Evolutionary conservation across 2,888 invertebrate genomes (phyloP).

Genomic region (Stratiomys singularior): DNA sequence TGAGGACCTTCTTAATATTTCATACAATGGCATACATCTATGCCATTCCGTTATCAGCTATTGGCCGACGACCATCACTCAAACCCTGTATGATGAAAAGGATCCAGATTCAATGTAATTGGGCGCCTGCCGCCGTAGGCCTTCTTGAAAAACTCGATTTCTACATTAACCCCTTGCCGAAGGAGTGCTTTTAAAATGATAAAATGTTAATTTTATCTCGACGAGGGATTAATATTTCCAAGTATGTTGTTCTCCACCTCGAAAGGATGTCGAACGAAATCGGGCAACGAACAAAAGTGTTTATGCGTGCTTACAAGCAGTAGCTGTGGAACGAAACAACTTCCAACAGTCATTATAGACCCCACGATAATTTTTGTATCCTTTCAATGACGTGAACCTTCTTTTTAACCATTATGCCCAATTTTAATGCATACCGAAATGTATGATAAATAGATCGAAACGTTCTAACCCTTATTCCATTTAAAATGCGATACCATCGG

Average conservation of each 20-base stretch:
- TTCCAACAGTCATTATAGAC: not conserved
- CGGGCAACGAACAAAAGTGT: constrained; percentile 30
- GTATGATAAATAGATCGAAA: constrained; percentile 45
- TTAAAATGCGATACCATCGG: constrained; percentile 48
- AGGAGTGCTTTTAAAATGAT: constrained; percentile 54
- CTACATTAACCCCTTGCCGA: constrained; percentile 49
- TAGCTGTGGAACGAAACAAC: not conserved
- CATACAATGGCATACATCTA: constrained; percentile 24
- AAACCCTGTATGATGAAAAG: not conserved
- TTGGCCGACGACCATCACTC: not conserved
- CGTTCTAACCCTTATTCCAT: constrained; percentile 50
- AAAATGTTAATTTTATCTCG: constrained; percentile 54
- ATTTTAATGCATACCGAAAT: constrained; percentile 38
- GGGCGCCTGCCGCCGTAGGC: constrained; percentile 47
- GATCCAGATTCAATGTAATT: not conserved
- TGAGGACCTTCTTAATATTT: constrained; percentile 31
- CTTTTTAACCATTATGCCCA: constrained; percentile 48
- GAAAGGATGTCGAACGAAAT: not conserved
- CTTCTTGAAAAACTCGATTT: constrained; percentile 49
- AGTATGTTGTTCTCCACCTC: constrained; percentile 25
- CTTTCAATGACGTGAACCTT: not conserved
- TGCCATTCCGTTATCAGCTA: not conserved
- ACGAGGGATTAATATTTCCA: constrained; percentile 48
- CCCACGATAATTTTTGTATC: not conserved
- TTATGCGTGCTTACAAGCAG: constrained; percentile 17